phyloP scores from a whole-genome alignment of 2,113 vertebrate genomes.

The Lipophrys pholis region DNA sequence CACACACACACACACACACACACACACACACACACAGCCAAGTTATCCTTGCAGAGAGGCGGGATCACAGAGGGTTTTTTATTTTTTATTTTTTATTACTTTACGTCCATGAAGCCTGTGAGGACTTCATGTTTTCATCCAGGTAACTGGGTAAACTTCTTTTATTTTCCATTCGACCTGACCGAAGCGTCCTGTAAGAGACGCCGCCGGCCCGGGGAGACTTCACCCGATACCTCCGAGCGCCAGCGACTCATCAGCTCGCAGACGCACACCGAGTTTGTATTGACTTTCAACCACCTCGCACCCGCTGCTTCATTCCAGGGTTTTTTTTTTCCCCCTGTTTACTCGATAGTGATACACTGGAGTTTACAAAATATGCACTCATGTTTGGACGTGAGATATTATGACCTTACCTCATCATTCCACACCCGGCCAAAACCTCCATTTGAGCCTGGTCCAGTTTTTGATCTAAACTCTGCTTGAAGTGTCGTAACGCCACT shows the following conservation, averaged over 20 bases:
- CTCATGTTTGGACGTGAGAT: constrained; percentile 1
- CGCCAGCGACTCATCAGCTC: constrained; percentile 41
- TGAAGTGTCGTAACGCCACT: no score
- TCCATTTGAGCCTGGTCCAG: not conserved
- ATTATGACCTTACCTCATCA: constrained; percentile 10
- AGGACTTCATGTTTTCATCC: constrained; percentile 23
- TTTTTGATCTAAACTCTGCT: not conserved
- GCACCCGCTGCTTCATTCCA: constrained; percentile 9
- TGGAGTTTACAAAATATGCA: constrained; percentile 5
- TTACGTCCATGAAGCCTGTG: not conserved
- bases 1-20: no score
- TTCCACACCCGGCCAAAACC: not conserved
- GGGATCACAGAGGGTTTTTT: no score
- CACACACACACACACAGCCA: constrained; percentile 12
- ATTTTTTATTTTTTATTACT: no score
- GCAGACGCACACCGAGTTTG: constrained; percentile 10
- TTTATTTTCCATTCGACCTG: constrained; percentile 32
- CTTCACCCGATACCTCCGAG: constrained; percentile 45
- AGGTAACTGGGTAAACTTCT: constrained; percentile 16
- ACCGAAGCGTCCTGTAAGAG: constrained; percentile 23
- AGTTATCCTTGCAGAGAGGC: no score
- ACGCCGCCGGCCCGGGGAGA: constrained; percentile 27
- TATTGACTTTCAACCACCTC: constrained; percentile 39
- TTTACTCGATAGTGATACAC: constrained; percentile 29
- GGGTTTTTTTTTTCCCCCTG: constrained; percentile 9